Evolutionary conservation across 2,113 vertebrate species (phyloP).

Genomic region (Nannobrachium achirus): DNA sequence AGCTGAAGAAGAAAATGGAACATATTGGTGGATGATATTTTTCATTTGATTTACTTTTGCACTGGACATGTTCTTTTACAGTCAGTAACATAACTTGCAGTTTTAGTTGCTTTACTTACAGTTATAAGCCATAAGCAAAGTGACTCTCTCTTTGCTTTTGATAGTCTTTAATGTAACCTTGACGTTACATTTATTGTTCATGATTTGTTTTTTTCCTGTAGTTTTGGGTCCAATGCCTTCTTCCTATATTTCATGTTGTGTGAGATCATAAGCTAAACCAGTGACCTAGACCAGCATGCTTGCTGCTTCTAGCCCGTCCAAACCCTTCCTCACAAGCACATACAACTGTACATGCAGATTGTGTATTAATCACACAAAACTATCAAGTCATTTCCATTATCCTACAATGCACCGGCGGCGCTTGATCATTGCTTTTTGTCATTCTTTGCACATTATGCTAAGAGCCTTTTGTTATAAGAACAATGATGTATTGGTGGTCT

Average conservation of each 20-base stretch:
- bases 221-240: too few species aligned
- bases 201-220: background rate
- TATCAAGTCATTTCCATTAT: too few species aligned
- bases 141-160: background rate
- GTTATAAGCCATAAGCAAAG: background rate
- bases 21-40: background rate
- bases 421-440: too few species aligned
- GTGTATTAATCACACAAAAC: too few species aligned
- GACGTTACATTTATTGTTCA: background rate
- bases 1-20: background rate
- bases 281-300: conserved; percentile 10
- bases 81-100: background rate
- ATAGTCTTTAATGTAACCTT: background rate
- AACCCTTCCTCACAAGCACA: too few species aligned
- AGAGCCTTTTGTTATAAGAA: conserved; percentile 41
- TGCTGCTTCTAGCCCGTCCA: too few species aligned
- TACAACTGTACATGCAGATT: too few species aligned
- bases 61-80: background rate
- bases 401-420: too few species aligned
- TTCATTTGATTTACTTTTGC: too few species aligned
- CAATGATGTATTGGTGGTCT: conserved; percentile 38
- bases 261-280: background rate
- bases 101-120: background rate
- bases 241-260: background rate
- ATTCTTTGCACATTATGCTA: background rate